phyloP scores from a whole-genome alignment of 2,888 invertebrate genomes.

The Tridacna gigas region DNA sequence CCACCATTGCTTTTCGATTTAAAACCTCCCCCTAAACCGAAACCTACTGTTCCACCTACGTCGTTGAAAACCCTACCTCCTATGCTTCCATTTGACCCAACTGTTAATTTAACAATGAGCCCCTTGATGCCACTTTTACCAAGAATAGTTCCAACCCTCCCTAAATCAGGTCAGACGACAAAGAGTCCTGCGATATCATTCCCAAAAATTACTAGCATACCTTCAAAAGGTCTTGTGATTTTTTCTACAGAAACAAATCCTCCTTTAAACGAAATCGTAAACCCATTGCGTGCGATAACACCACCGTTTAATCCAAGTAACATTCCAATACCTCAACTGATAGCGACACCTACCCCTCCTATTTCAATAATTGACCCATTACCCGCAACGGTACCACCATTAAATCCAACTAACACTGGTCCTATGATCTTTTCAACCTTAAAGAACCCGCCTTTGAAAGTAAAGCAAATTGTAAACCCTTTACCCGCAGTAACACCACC shows the following conservation, averaged over 20 bases:
- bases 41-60: not conserved
- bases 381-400: not conserved
- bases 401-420: constrained; percentile 5
- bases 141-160: constrained; percentile 2
- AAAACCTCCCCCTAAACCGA: not conserved
- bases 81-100: constrained; percentile 10
- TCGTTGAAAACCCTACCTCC: not conserved
- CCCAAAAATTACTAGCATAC: too few species aligned
- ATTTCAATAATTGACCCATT: not conserved
- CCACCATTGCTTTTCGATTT: not conserved
- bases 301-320: constrained; percentile 10
- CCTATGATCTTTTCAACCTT: too few species aligned
- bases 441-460: too few species aligned
- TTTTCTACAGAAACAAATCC: too few species aligned
- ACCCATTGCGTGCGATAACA: not conserved
- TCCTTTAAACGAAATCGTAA: too few species aligned
- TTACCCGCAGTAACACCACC: too few species aligned
- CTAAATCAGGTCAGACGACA: not conserved
- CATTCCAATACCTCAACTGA: too few species aligned
- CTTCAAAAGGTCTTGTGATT: too few species aligned
- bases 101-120: not conserved
- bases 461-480: too few species aligned
- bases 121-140: not conserved
- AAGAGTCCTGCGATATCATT: too few species aligned
- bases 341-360: not conserved